Evolutionary conservation across 92 coral and sea anemone species (phyloP).

Genomic region (Bergia puertoricense): DNA sequence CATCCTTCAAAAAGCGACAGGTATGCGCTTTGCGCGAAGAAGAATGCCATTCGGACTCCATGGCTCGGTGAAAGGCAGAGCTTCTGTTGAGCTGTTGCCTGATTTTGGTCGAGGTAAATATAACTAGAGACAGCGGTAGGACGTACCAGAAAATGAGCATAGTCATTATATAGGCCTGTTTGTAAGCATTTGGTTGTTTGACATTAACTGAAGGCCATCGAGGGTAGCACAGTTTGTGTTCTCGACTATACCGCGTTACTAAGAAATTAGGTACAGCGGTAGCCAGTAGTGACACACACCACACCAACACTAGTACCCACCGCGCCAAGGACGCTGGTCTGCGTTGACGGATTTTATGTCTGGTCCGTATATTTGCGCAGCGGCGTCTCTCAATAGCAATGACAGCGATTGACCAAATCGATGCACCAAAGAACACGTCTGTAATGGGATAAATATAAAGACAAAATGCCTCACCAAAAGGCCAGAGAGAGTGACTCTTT

Average conservation of each 20-base stretch:
- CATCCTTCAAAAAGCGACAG: constrained; percentile 14
- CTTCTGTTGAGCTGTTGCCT: constrained; percentile 48
- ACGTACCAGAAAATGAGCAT: constrained; percentile 65
- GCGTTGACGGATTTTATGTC: not conserved
- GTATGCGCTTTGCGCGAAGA: constrained; percentile 1
- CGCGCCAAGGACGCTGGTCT: constrained; percentile 26
- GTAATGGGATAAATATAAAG: constrained; percentile 31
- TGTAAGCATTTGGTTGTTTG: constrained; percentile 41
- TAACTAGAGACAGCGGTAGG: constrained; percentile 59
- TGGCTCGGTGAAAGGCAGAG: constrained; percentile 34
- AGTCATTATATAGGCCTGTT: constrained; percentile 56
- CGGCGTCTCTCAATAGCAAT: constrained; percentile 37
- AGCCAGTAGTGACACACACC: constrained; percentile 13
- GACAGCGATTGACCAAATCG: constrained; percentile 40
- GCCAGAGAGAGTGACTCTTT: constrained; percentile 30
- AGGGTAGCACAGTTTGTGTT: constrained; percentile 37
- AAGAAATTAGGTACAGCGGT: constrained; percentile 17
- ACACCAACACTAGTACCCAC: constrained; percentile 28
- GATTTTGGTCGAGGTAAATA: constrained; percentile 53
- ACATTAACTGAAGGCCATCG: constrained; percentile 60
- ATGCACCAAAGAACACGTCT: constrained; percentile 39
- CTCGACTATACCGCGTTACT: constrained; percentile 16
- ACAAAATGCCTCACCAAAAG: constrained; percentile 35
- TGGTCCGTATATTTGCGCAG: not conserved
- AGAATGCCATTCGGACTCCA: constrained; percentile 29